Conservation (phyloP, 2,113 vertebrate species). For the Montifringilla adamsi region DNA sequence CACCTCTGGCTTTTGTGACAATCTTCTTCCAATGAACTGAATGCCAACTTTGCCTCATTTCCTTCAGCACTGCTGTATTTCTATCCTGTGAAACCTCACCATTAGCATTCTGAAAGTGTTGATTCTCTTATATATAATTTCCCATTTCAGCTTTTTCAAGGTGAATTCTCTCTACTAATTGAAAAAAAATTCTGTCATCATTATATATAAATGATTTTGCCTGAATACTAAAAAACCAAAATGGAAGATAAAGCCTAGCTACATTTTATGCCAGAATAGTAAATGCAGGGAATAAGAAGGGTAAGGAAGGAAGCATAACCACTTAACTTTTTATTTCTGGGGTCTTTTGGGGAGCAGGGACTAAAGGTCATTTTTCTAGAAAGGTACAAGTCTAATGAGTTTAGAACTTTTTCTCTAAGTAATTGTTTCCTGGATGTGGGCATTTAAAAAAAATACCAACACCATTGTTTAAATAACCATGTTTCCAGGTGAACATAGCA, state of each 20-base stretch:
- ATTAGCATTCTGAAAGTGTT: not conserved
- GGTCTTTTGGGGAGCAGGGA: not conserved
- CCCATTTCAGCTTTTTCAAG: slow-evolving; percentile 13
- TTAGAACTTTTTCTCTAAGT: slow-evolving; percentile 19
- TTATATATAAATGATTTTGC: not conserved
- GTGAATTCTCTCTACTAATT: not conserved
- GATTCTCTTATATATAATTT: not conserved
- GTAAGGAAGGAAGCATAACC: not conserved
- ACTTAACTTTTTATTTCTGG: not conserved
- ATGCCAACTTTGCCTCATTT: not conserved
- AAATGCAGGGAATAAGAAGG: not conserved
- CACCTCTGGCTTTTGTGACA: not conserved
- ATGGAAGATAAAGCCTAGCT: not conserved
- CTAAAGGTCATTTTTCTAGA: slow-evolving; percentile 14
- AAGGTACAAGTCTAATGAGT: not conserved
- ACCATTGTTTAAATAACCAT: not conserved
- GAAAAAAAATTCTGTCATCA: not conserved
- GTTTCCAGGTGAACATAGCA: slow-evolving; percentile 2
- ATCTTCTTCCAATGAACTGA: not conserved
- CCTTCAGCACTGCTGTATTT: not conserved
- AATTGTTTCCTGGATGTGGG: not conserved
- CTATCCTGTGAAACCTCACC: not conserved
- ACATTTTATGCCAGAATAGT: not conserved
- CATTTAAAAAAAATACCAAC: not conserved
- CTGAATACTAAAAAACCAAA: not conserved